Evolutionary conservation across 2,888 invertebrate genomes (phyloP).

Genomic region (Netelia virgata): DNA sequence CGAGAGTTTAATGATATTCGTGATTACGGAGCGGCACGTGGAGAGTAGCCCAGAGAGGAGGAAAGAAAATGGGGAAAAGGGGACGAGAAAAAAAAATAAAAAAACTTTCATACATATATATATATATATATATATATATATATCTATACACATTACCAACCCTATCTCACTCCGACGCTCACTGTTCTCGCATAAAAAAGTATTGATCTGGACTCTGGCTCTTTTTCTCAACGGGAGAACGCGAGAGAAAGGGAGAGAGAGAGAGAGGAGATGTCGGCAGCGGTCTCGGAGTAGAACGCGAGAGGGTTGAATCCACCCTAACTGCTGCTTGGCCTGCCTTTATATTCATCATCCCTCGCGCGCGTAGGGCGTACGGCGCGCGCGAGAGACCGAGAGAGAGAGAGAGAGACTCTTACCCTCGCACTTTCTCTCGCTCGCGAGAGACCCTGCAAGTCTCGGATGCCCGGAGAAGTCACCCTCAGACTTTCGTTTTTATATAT

Average conservation of each 20-base stretch:
- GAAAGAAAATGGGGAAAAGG: slow-evolving; percentile 67
- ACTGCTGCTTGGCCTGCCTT: slow-evolving; percentile 82
- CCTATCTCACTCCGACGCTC: slow-evolving; percentile 67
- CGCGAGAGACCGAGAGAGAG: slow-evolving; percentile 62
- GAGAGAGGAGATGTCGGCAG: slow-evolving; percentile 45
- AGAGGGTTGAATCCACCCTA: slow-evolving; percentile 84
- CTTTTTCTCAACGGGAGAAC: slow-evolving; percentile 74
- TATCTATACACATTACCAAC: slow-evolving; percentile 57
- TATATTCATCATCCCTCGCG: slow-evolving; percentile 83
- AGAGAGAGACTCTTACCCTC: slow-evolving; percentile 55
- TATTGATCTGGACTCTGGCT: slow-evolving; percentile 81
- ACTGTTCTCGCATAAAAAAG: slow-evolving; percentile 83
- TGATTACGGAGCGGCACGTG: slow-evolving; percentile 83
- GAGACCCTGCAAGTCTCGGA: slow-evolving; percentile 53
- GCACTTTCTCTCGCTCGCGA: slow-evolving; percentile 39
- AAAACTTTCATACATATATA: slow-evolving; percentile 42
- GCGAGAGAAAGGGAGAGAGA: slow-evolving; percentile 1
- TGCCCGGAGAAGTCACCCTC: slow-evolving; percentile 54
- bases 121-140: too few species aligned
- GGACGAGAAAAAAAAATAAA: slow-evolving; percentile 69
- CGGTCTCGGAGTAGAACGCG: slow-evolving; percentile 71
- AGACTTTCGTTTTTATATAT: slow-evolving; percentile 30
- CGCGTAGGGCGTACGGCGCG: slow-evolving; percentile 58
- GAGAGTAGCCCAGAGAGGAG: slow-evolving; percentile 72
- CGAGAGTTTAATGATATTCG: slow-evolving; percentile 85